Percentiles rank a stretch among this genome's conserved stretches.
Evolutionary conservation across 2,888 invertebrate species (phyloP).

Genomic region (Ectobius pallidus): DNA sequence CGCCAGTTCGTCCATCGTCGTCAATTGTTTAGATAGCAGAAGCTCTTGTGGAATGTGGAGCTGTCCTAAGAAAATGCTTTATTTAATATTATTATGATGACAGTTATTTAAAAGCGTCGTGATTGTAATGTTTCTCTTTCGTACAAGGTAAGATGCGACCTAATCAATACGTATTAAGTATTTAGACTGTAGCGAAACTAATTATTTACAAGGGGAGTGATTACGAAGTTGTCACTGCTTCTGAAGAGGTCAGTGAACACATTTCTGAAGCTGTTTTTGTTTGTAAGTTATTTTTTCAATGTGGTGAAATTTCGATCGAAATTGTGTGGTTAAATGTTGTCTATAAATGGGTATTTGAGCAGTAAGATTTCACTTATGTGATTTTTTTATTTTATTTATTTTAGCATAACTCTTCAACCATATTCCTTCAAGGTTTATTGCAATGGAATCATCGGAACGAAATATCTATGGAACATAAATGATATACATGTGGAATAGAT

Average conservation of each 20-base stretch:
- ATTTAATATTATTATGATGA: slow-evolving; percentile 8
- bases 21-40: slow-evolving; percentile 25
- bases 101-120: not conserved
- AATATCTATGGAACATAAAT: slow-evolving; percentile 14
- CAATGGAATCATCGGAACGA: slow-evolving; percentile 31
- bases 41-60: slow-evolving; percentile 5
- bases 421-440: not conserved
- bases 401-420: not conserved
- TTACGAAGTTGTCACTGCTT: not conserved
- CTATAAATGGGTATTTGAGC: no score
- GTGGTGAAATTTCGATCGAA: no score
- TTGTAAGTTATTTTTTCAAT: no score
- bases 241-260: not conserved
- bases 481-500: slow-evolving; percentile 19
- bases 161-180: no score
- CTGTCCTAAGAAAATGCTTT: not conserved
- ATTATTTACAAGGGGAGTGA: not conserved
- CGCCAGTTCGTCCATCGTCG: not conserved
- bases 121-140: not conserved
- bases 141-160: not conserved
- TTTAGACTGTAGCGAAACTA: no score
- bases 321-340: no score
- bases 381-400: no score
- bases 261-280: not conserved
- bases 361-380: no score